Percentiles rank a stretch among this genome's conserved stretches.
These are phyloP conservation scores for Platyura marginata DNA, from an alignment of 1,140 invertebrate genomes.

Conservation along the genomic window DNA sequence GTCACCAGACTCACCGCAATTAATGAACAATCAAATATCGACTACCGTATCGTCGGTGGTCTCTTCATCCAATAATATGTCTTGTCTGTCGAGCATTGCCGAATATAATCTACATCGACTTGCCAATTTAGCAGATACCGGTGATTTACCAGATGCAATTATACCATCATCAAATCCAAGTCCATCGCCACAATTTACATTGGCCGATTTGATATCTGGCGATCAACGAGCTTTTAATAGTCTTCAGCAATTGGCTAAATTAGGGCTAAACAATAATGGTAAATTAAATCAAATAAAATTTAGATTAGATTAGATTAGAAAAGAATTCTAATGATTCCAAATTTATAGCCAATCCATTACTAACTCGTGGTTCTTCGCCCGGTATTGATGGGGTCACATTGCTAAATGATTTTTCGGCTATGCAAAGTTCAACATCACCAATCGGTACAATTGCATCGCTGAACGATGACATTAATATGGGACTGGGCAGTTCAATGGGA, in stretches of 20 bases:
- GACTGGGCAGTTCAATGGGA: slow-evolving; percentile 11
- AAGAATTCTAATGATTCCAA: background rate
- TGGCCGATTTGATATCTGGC: slow-evolving; percentile 54
- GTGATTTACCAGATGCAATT: slow-evolving; percentile 21
- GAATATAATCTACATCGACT: slow-evolving; percentile 69
- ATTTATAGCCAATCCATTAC: background rate
- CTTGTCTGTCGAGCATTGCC: slow-evolving; percentile 38
- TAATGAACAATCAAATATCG: slow-evolving; percentile 4
- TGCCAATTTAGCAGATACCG: slow-evolving; percentile 53
- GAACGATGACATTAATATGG: slow-evolving; percentile 3
- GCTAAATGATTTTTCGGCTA: slow-evolving; percentile 20
- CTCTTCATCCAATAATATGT: slow-evolving; percentile 22
- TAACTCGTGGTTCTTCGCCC: slow-evolving; percentile 31
- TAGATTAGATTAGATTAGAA: background rate
- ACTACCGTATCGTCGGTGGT: slow-evolving; percentile 24
- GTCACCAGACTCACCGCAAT: slow-evolving; percentile 15
- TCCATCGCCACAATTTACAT: slow-evolving; percentile 36
- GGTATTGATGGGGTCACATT: slow-evolving; percentile 24
- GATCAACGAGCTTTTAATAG: slow-evolving; percentile 71
- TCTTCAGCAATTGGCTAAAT: slow-evolving; percentile 70
- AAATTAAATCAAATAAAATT: slow-evolving; percentile 10
- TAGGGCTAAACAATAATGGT: slow-evolving; percentile 55
- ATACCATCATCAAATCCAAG: slow-evolving; percentile 38
- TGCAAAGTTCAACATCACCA: slow-evolving; percentile 41
- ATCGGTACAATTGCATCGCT: slow-evolving; percentile 17